Evolutionary conservation across 2,888 invertebrate species (phyloP), one percentile per base, ranked within the genome.

Genomic region (Orthosia gracilis): DNA sequence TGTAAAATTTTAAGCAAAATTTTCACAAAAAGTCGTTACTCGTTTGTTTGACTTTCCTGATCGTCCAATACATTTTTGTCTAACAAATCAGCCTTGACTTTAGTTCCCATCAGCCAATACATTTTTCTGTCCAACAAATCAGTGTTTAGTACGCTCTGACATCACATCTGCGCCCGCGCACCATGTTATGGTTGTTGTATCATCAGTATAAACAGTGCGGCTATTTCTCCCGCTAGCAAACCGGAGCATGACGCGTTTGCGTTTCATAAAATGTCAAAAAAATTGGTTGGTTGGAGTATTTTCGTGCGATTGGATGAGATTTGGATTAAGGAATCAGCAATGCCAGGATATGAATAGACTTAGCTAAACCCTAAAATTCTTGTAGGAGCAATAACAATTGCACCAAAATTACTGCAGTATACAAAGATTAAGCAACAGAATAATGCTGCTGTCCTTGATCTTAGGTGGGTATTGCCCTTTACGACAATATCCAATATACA

Each of bases 191-290:
- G 76, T 73, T 76, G 67, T 81, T 86, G 76, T 74, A 85, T 84
- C 85, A 85, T 84, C 86, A 61, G 76, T 78, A 84, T 86, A 84
- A 84, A 86, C 81, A 85, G 57, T 67, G 59, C 17, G 78, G 78
- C 71, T 86, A 68, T 74, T 80, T 79, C 21, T 55, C 26, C 45
- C 68, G 54, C 66, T 49, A 66, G 57, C 9, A 80, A 72, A 69
- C 26, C 80, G 40, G 45, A 15, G 45, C 47, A 72, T 79, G 80
- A 72, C 79, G 80, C 17, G 58, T 21, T 23, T 31, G 21, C 18
- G 47, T 21, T 40, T 61, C 54, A 72, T 83, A 57, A 66, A 66
- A 61, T 71, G n/a, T 50, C 26, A 23, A 55, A 52, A 59, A 70
- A 49, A 59, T 26, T n/a, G 62, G 9, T 26, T 21, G 1, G 3